Evolutionary conservation across 2,797 vertebrate genomes (phyloP), one percentile per base, ranked within the genome.

Genomic region (Sebastiscus albofasciatus): DNA sequence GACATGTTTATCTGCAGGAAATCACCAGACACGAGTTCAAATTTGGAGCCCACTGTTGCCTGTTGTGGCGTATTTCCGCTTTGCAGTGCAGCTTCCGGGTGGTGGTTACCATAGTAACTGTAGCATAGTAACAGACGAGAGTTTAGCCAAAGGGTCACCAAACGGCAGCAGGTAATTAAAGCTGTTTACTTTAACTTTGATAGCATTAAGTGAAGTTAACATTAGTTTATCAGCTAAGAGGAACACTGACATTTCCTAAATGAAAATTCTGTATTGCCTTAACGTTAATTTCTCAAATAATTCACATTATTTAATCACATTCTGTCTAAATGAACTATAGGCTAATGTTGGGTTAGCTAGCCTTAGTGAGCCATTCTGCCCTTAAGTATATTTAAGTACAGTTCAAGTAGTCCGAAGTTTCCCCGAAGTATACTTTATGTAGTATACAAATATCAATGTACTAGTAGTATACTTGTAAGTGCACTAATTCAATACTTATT

Each of bases 21-120:
- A 1, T n/a, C 0, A 8, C 2, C 13, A 22, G 55, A 27, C 83
- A 80, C 85, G 66, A 85, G 92, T 95, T 95, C 86, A 94, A 94
- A 94, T 93, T 91, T 94, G 88, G 93, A 93, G 92, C 94, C 79
- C n/a, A 24, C 16, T 2, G 26, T 13, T 20, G 18, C 34, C 8
- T 0, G 29, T 0, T 0, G 60, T 92, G 33, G 93, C 91, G 85
- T 92, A 59, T 31, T 93, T 93, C 93, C 90, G 84, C 26, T 39
- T 22, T 11, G 12, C 24, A 1, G 29, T 10, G 2, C 13, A 1
- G 1, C 66, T 81, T 73, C 74, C 34, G 79, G 10, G 31, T 67
- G 34, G 46, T 8, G 26, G 90, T 93, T 83, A 9, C 90, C 83
- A 87, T 91, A 56, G 90, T 46, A 88, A 92, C 71, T 33, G 14